These are phyloP conservation scores for Aleiodes sp. DNA, from an alignment of 1,140 invertebrate species.

Conservation along the genomic window DNA sequence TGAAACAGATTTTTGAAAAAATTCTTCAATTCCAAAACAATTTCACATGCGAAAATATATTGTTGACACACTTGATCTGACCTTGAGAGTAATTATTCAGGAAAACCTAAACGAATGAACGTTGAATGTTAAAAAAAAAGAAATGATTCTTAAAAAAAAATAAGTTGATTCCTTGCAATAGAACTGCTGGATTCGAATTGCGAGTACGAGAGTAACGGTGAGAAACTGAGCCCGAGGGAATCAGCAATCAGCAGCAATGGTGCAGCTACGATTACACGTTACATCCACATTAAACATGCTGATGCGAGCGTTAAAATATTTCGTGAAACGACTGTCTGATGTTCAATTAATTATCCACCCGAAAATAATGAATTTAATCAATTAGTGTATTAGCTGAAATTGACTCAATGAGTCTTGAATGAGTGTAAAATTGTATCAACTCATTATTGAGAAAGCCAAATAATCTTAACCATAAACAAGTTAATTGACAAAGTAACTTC, in stretches of 20 bases:
- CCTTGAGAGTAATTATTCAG: neutral
- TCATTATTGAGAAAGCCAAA: neutral
- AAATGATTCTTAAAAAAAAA: too few species aligned
- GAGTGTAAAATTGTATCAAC: too few species aligned
- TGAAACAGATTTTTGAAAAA: too few species aligned
- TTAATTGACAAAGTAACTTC: neutral
- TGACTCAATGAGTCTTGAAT: conserved; percentile 22
- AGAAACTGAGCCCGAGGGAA: conserved; percentile 40
- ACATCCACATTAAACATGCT: conserved; percentile 66
- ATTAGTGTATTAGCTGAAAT: conserved; percentile 6
- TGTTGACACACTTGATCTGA: neutral
- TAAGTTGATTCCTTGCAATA: conserved; percentile 48
- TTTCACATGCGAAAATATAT: too few species aligned
- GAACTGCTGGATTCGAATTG: conserved; percentile 49
- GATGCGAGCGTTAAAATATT: conserved; percentile 67
- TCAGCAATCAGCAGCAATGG: conserved; percentile 51
- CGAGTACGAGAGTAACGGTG: conserved; percentile 34
- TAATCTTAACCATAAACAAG: neutral
- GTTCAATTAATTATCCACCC: conserved; percentile 10
- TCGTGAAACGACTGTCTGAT: conserved; percentile 68
- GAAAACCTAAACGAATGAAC: neutral
- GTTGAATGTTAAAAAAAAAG: neutral
- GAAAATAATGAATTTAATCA: conserved; percentile 15
- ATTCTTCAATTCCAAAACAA: too few species aligned
- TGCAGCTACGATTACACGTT: conserved; percentile 63